Percentiles rank a stretch among this genome's conserved stretches.
These are phyloP conservation scores for Ladona fulva DNA, from an alignment of 1,140 invertebrate species.

Conservation along the genomic window DNA sequence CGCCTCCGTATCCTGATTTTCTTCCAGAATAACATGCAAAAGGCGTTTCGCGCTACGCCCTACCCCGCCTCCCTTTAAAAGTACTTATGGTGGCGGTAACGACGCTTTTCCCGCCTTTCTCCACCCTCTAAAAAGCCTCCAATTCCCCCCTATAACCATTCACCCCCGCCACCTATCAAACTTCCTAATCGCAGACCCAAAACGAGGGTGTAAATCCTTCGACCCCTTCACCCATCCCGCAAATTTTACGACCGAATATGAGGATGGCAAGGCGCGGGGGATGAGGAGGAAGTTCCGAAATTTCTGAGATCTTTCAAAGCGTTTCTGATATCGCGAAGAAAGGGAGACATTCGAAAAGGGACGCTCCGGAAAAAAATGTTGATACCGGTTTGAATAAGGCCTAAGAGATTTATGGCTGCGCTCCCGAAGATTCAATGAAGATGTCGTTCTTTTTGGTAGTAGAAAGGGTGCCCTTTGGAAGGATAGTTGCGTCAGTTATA, in stretches of 20 bases:
- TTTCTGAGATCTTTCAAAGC: too few species aligned
- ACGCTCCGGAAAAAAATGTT: too few species aligned
- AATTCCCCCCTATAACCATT: background rate
- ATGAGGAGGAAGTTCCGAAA: background rate
- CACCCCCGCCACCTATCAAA: background rate
- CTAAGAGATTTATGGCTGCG: too few species aligned
- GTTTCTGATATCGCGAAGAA: too few species aligned
- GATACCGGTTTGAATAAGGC: too few species aligned
- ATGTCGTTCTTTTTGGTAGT: too few species aligned
- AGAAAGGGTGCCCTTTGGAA: too few species aligned
- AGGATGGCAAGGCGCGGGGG: background rate
- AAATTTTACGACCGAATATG: background rate
- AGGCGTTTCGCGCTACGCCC: background rate
- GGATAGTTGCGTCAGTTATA: too few species aligned
- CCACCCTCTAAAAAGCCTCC: background rate
- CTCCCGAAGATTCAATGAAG: too few species aligned
- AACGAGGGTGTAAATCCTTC: background rate
- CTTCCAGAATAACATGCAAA: background rate
- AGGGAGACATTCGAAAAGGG: too few species aligned
- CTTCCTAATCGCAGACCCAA: background rate
- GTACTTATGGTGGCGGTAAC: background rate
- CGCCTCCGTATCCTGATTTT: background rate
- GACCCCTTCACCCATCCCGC: background rate
- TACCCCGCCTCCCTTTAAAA: background rate
- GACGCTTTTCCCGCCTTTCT: background rate